Evolutionary conservation across 2,888 invertebrate genomes (phyloP).

Genomic region (Taenaris catops): DNA sequence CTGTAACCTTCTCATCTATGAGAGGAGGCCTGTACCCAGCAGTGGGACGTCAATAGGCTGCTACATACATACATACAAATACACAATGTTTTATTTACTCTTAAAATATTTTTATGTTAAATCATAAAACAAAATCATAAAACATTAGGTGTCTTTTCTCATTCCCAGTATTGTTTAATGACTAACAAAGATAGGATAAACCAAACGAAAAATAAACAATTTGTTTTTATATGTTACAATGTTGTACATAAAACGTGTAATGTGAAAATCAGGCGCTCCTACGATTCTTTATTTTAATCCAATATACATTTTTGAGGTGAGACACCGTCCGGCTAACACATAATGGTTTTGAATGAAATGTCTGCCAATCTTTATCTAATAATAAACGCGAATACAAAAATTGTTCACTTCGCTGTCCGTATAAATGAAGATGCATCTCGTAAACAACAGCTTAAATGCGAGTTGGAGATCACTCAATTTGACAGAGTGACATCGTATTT

Average conservation of each 20-base stretch:
- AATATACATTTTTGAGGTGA: conserved; percentile 30
- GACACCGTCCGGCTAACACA: conserved; percentile 22
- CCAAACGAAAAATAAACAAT: too few relatives aligned
- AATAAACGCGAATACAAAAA: conserved; percentile 50
- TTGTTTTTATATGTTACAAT: too few relatives aligned
- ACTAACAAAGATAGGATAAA: neutral
- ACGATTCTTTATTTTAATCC: conserved; percentile 26
- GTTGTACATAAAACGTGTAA: conserved; percentile 4
- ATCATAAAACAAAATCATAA: neutral
- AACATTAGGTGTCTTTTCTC: neutral
- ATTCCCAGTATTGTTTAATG: neutral
- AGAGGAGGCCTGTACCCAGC: too few relatives aligned
- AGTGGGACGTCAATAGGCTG: too few relatives aligned
- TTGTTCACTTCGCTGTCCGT: conserved; percentile 35
- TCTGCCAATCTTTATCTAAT: conserved; percentile 59
- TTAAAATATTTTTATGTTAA: conserved; percentile 5
- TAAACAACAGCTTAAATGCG: conserved; percentile 29
- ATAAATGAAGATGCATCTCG: conserved; percentile 42
- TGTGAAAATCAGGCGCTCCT: conserved; percentile 11
- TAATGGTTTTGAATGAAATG: conserved; percentile 51
- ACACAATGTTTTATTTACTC: too few relatives aligned
- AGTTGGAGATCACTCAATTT: conserved; percentile 35
- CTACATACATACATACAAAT: too few relatives aligned
- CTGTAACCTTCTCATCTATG: too few relatives aligned
- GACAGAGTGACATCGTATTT: conserved; percentile 46